Base-by-base conservation (phyloP, 1,140 invertebrate genomes). In the Ooceraea biroi region DNA sequence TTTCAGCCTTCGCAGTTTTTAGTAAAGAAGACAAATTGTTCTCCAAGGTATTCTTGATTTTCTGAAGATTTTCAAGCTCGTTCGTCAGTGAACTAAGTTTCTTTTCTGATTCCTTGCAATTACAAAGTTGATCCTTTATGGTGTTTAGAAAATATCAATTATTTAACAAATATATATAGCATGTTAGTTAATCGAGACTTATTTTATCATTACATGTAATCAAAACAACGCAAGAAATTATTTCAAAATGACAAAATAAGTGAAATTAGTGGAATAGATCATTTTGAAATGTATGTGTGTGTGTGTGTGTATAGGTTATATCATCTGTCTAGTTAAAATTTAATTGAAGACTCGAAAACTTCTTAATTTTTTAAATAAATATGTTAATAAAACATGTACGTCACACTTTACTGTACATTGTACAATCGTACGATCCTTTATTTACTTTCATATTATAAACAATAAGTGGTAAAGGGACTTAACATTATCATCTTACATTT, bases 1-100 rank as follows among this genome's bases (percentile, higher is more conserved):
- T 92, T 91, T 95, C 95, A 5, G 91, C 88, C 83, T 91, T 94
- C 0, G 95, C 95, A 25, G 95, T 95, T 87, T 94, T 93, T 22
- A 93, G 88, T 22, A 95, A 83, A 11, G 94, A 94, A 4, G 94
- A 94, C 19, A 95, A 85, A 88, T 95, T 95, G 0, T 36, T 83
- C 63, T 92, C 85, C 27, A 95, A 89, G 14, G 77, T 89, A 60
- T 88, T 63, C 14, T 93, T 93, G 0, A 83, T 27, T 50, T 87
- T 88, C 44, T 91, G 71, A 17, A 92, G 72, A 10, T 77, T 55
- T 19, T 88, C 66, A 3, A 90, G 17, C 63, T 90, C 83, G 19
- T 8, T 44, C 19, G 30, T 76, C 0, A 92, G 84, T 25, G 82
- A 82, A 30, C 30, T 17, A 7, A 89, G 22, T 65, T 91, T 60